Evolutionary conservation across 2,888 invertebrate genomes (phyloP).

Genomic region (Synanthedon andrenaeformis): DNA sequence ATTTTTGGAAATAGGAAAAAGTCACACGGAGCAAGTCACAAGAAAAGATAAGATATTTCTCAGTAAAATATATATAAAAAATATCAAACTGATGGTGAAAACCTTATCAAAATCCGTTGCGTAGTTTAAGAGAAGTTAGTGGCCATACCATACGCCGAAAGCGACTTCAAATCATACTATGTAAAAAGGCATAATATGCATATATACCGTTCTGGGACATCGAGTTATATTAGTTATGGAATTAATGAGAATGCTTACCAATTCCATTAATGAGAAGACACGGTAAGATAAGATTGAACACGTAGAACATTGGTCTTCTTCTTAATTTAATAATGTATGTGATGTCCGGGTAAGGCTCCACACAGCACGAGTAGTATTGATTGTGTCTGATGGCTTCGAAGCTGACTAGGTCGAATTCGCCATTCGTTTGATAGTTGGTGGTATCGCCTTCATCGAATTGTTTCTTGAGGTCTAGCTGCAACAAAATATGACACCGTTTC

Average conservation of each 20-base stretch:
- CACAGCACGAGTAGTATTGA: conserved; percentile 83
- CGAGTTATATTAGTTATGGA: too few species aligned
- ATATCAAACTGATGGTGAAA: too few species aligned
- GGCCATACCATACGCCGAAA: too few species aligned
- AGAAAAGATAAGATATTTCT: too few species aligned
- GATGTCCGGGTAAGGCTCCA: conserved; percentile 86
- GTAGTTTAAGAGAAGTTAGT: too few species aligned
- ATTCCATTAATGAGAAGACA: conserved; percentile 88
- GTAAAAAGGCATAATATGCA: too few species aligned
- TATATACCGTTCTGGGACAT: too few species aligned
- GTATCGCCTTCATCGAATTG: conserved; percentile 86
- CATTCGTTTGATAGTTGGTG: conserved; percentile 91
- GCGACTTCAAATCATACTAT: too few species aligned
- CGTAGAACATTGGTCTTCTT: conserved; percentile 85
- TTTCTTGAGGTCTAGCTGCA: conserved; percentile 79
- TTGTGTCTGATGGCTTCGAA: conserved; percentile 80
- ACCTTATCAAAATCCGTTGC: too few species aligned
- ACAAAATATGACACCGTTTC: conserved; percentile 6
- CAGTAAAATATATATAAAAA: too few species aligned
- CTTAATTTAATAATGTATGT: conserved; percentile 83
- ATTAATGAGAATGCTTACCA: conserved; percentile 59
- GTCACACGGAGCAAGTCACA: too few species aligned
- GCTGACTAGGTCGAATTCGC: conserved; percentile 87
- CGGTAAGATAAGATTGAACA: conserved; percentile 87
- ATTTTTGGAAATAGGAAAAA: too few species aligned